Evolutionary conservation across 1,140 invertebrate genomes (phyloP), one percentile per base, ranked within the genome.

Genomic region (Achroia grisella): DNA sequence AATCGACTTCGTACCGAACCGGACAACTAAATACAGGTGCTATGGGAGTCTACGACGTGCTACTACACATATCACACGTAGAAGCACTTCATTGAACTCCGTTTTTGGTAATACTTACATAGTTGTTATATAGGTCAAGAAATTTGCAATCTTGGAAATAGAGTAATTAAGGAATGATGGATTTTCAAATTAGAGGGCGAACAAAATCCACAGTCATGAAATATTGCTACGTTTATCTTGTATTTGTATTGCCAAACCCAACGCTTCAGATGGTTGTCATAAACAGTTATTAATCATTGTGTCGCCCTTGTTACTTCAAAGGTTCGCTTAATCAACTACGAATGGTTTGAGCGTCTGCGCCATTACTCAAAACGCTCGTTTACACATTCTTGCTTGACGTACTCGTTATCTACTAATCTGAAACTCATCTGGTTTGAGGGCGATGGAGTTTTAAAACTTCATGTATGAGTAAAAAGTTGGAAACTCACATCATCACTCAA

Each of bases 231-330:
- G 35, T 37, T 51, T 52, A 48, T 50, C 33, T 57, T 52, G 43
- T 60, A 43, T 47, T 53, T 53, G 52, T 55, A 55, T 51, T 44
- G 48, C 36, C 17, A 37, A 48, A 49, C 40, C 49, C 41, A 48
- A 53, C 48, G 55, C 52, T 58, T 52, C 55, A 52, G 48, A 52
- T 47, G 52, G 64, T 65, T 65, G 62, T 64, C 65, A 64, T 72
- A 72, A 69, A 58, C 61, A 67, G 62, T 72, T 68, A 76, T 76
- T 71, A 72, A 72, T 72, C 72, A 72, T 62, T 58, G 45, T 64
- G 64, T 68, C 67, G 52, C 57, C 49, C 43, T 44, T 57, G 35
- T 48, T 56, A 62, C 62, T 75, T 72, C 66, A 68, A 68, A 68
- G 66, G 62, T 49, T 56, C 71, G 61, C 55, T 72, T 72, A 71